Evolutionary conservation across 2,797 vertebrate species (phyloP).

Genomic region (Danio jaintianensis): DNA sequence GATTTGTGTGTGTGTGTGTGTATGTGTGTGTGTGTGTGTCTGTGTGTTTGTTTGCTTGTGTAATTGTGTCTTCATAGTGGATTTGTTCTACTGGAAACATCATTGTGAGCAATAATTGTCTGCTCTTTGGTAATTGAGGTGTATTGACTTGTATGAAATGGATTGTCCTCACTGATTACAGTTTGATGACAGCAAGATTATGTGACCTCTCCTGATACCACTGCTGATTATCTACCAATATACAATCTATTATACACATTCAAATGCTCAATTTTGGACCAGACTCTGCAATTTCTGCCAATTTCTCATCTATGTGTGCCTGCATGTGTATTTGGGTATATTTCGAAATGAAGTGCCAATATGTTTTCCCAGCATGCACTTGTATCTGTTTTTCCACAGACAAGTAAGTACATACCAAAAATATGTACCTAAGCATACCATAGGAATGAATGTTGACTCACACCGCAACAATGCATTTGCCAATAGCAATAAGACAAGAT

Average conservation of each 20-base stretch:
- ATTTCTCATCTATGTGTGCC: background rate
- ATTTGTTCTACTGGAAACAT: constrained; percentile 62
- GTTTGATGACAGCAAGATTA: constrained; percentile 42
- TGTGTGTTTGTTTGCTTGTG: constrained; percentile 17
- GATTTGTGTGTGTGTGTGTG: constrained; percentile 37
- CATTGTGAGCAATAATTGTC: constrained; percentile 65
- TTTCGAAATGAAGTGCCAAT: background rate
- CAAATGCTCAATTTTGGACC: background rate
- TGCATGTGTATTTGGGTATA: background rate
- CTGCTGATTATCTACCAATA: constrained; percentile 14
- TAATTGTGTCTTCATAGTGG: constrained; percentile 41
- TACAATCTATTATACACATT: background rate
- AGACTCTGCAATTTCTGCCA: background rate
- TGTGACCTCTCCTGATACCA: constrained; percentile 42
- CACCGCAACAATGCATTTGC: constrained; percentile 23
- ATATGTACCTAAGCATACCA: background rate
- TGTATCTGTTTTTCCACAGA: background rate
- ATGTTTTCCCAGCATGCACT: background rate
- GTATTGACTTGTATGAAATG: constrained; percentile 66
- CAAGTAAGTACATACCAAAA: constrained; percentile 21
- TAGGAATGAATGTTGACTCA: constrained; percentile 17
- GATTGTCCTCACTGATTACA: constrained; percentile 57
- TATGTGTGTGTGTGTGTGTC: constrained; percentile 15
- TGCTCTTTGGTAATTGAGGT: constrained; percentile 55
- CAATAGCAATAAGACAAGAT: constrained; percentile 38